These are phyloP conservation scores for Eupeodes luniger DNA, from an alignment of 2,888 invertebrate genomes.

Conservation along the genomic window DNA sequence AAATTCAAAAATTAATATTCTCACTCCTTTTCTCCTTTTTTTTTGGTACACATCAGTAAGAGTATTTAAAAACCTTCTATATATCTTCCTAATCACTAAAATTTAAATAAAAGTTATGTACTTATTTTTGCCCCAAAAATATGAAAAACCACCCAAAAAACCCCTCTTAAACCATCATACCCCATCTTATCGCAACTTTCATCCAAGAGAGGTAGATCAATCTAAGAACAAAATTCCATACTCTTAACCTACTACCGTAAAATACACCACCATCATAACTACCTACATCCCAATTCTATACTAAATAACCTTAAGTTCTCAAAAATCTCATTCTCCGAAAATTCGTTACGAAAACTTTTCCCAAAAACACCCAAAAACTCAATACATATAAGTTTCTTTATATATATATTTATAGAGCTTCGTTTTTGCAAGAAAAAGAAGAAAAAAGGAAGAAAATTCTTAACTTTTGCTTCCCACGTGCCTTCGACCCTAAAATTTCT, in stretches of 20 bases:
- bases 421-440: not conserved
- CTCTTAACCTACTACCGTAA: not conserved
- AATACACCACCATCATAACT: not conserved
- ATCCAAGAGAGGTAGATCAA: slow-evolving; percentile 40
- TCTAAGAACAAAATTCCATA: slow-evolving; percentile 42
- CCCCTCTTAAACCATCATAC: too few species aligned
- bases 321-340: slow-evolving; percentile 53
- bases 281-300: not conserved
- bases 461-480: slow-evolving; percentile 73
- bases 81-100: slow-evolving; percentile 47
- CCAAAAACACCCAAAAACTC: not conserved
- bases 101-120: slow-evolving; percentile 67
- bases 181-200: not conserved
- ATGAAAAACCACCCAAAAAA: slow-evolving; percentile 18
- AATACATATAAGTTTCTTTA: not conserved
- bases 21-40: not conserved
- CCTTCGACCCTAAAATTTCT: slow-evolving; percentile 59
- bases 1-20: slow-evolving; percentile 1
- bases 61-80: slow-evolving; percentile 43
- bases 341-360: slow-evolving; percentile 29
- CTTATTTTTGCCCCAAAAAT: slow-evolving; percentile 13
- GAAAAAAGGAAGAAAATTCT: slow-evolving; percentile 31
- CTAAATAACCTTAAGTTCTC: slow-evolving; percentile 5
- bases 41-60: not conserved
- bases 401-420: slow-evolving; percentile 8